Percentiles rank a stretch among this genome's conserved stretches.
These are phyloP conservation scores for Brachionichthys hirsutus DNA, from an alignment of 2,113 vertebrate species.

Conservation along the genomic window DNA sequence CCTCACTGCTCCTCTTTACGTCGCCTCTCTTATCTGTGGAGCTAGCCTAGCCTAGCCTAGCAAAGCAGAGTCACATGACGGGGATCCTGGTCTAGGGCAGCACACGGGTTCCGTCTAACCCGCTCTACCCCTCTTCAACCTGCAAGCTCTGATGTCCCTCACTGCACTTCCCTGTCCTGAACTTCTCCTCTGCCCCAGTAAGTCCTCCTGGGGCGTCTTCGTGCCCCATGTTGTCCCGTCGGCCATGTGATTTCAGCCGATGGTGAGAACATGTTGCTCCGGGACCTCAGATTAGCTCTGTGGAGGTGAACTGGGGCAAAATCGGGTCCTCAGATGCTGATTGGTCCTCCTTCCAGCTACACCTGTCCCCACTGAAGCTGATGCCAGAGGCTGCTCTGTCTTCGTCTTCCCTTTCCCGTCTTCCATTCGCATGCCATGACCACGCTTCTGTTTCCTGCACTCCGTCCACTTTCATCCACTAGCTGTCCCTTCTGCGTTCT, in stretches of 20 bases:
- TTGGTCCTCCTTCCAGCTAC: slow-evolving; percentile 78
- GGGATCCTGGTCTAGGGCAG: slow-evolving; percentile 9
- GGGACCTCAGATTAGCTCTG: slow-evolving; percentile 1
- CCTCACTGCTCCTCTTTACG: slow-evolving; percentile 60
- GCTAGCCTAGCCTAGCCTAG: neutral
- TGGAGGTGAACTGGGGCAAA: slow-evolving; percentile 31
- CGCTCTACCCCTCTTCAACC: neutral
- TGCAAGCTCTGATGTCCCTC: slow-evolving; percentile 24
- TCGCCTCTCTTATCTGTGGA: slow-evolving; percentile 42
- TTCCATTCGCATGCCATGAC: slow-evolving; percentile 59
- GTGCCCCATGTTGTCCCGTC: slow-evolving; percentile 36
- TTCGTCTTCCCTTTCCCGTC: slow-evolving; percentile 57
- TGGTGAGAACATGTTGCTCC: slow-evolving; percentile 3
- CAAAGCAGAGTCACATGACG: slow-evolving; percentile 8
- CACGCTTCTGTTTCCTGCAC: slow-evolving; percentile 30
- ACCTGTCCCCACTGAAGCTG: slow-evolving; percentile 93
- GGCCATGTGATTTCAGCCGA: slow-evolving; percentile 32
- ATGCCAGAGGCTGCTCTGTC: slow-evolving; percentile 93
- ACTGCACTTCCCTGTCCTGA: too few relatives aligned
- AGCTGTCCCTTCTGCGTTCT: slow-evolving; percentile 6
- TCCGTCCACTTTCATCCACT: slow-evolving; percentile 32
- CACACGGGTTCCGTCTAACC: too few relatives aligned
- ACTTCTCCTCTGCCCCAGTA: slow-evolving; percentile 16
- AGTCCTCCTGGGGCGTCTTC: slow-evolving; percentile 30
- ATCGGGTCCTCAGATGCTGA: neutral